A percentile compares a stretch with the other conserved stretches of the same genome.
These are phyloP conservation scores for Sebastes nivosus DNA, from an alignment of 2,797 vertebrate species.

Conservation along the genomic window DNA sequence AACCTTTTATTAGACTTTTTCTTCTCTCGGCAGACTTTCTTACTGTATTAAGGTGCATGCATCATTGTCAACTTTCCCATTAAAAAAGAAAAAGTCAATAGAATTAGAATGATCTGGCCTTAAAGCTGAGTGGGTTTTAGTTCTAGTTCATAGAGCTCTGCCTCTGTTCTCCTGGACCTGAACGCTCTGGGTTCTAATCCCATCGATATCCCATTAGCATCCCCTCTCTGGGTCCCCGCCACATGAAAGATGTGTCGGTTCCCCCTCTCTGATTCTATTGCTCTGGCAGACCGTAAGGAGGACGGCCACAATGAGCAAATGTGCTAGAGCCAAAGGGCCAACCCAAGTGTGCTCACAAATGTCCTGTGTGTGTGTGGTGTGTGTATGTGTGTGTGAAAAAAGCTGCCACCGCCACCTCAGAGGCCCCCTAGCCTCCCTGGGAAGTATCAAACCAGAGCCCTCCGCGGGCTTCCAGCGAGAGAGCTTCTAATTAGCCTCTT, in stretches of 20 bases:
- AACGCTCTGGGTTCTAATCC: constrained; percentile 82
- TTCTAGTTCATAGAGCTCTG: constrained; percentile 67
- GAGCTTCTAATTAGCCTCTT: constrained; percentile 87
- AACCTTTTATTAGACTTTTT: not conserved
- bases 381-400: constrained; percentile 31
- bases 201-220: constrained; percentile 86
- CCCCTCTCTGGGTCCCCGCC: constrained; percentile 74
- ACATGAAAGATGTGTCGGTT: constrained; percentile 84
- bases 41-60: constrained; percentile 47
- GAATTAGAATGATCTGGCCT: constrained; percentile 60
- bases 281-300: constrained; percentile 68
- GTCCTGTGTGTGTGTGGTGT: constrained; percentile 35
- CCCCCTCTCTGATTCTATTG: constrained; percentile 78
- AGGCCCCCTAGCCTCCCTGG: constrained; percentile 82
- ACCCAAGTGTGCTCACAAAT: constrained; percentile 75
- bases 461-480: constrained; percentile 78
- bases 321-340: constrained; percentile 79
- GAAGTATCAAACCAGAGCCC: constrained; percentile 85
- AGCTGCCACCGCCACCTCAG: constrained; percentile 69
- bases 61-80: constrained; percentile 54
- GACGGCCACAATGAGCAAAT: constrained; percentile 76
- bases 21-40: not conserved
- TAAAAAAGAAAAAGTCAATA: constrained; percentile 57
- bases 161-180: constrained; percentile 69
- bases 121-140: constrained; percentile 67